phyloP scores from a whole-genome alignment of 2,113 vertebrate genomes.

The Alexandromys fortis region DNA sequence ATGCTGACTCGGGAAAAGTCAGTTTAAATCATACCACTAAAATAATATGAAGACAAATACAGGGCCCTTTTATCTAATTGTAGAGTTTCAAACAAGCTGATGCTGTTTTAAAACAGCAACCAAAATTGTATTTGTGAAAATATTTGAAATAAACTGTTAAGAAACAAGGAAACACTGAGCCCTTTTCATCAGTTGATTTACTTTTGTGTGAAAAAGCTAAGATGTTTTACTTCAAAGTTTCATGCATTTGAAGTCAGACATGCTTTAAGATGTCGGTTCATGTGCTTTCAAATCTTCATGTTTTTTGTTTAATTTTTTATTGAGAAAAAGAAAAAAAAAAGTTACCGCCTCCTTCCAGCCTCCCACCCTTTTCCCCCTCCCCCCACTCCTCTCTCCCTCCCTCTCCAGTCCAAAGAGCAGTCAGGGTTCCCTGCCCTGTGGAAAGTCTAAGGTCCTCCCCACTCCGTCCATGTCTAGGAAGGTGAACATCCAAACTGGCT shows the following conservation, averaged over 20 bases:
- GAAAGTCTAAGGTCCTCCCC: no score
- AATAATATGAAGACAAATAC: not conserved
- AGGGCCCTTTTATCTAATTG: not conserved
- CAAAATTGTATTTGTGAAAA: constrained; percentile 23
- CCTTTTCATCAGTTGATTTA: not conserved
- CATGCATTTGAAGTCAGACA: not conserved
- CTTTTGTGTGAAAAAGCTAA: not conserved
- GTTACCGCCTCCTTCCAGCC: no score
- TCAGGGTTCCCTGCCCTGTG: no score
- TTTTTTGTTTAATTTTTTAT: no score
- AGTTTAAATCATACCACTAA: not conserved
- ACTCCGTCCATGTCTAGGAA: no score
- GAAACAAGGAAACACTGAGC: not conserved
- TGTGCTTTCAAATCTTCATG: not conserved
- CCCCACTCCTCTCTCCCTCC: no score
- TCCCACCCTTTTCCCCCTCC: no score
- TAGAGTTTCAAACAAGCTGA: not conserved
- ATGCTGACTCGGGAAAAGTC: not conserved
- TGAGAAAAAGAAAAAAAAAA: no score
- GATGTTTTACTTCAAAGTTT: not conserved
- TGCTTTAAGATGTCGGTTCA: not conserved
- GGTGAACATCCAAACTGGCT: no score
- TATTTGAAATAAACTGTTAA: constrained; percentile 3
- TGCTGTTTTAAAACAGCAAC: not conserved
- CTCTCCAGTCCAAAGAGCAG: no score